A percentile compares a stretch with the other conserved stretches of the same genome.
Conservation (phyloP, 2,888 invertebrate species). For the Euplagia quadripunctaria region DNA sequence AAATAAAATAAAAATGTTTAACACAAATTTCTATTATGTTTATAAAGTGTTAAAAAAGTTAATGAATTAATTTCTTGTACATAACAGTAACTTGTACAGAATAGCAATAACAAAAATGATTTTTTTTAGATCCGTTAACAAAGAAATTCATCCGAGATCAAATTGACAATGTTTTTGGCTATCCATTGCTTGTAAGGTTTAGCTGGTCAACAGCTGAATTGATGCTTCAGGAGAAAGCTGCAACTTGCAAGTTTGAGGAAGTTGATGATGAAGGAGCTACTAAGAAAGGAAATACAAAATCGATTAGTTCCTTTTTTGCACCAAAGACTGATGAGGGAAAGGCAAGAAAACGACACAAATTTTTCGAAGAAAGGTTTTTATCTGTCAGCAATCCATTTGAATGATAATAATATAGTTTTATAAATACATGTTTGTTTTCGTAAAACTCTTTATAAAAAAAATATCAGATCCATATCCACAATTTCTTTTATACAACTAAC, state of each 20-base stretch:
- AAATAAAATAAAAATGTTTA: no score
- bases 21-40: no score
- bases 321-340: slow-evolving; percentile 69
- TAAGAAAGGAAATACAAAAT: slow-evolving; percentile 78
- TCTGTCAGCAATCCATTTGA: slow-evolving; percentile 83
- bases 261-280: slow-evolving; percentile 82
- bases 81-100: background rate
- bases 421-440: background rate
- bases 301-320: slow-evolving; percentile 89
- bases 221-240: slow-evolving; percentile 92
- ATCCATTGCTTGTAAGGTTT: slow-evolving; percentile 96
- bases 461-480: background rate
- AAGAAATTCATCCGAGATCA: slow-evolving; percentile 95
- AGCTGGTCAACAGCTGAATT: slow-evolving; percentile 98
- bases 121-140: slow-evolving; percentile 94
- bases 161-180: slow-evolving; percentile 97
- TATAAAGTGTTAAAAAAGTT: no score
- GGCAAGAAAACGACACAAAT: slow-evolving; percentile 87
- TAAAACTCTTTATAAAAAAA: background rate
- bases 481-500: background rate
- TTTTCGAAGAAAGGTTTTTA: slow-evolving; percentile 90
- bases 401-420: slow-evolving; percentile 45
- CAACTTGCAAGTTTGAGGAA: slow-evolving; percentile 91
- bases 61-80: no score
- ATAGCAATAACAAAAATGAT: background rate